Conservation (phyloP, 2,113 vertebrate species). For the Piliocolobus tephrosceles region DNA sequence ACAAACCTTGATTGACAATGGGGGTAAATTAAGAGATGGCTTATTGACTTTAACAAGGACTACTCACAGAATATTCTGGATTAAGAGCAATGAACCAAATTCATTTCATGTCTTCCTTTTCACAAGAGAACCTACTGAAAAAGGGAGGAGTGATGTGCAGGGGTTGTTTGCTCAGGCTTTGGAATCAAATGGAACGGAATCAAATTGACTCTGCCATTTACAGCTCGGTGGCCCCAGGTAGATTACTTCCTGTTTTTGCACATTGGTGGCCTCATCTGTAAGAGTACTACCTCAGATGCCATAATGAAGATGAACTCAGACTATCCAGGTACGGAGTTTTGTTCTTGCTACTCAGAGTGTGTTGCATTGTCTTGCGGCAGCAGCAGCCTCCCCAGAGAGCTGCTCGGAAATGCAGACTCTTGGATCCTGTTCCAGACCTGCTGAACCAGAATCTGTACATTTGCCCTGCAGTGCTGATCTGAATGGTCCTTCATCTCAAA, state of each 20-base stretch:
- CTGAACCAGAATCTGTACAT: accelerated
- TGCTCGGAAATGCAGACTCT: not conserved
- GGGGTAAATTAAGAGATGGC: not conserved
- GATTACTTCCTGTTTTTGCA: not conserved
- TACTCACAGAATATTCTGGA: not conserved
- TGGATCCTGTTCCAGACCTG: not conserved
- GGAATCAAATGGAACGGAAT: not conserved
- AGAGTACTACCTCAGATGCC: not conserved
- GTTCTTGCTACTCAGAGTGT: not conserved
- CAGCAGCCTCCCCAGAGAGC: not conserved
- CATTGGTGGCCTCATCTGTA: not conserved
- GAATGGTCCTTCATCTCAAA: not conserved
- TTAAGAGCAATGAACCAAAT: not conserved
- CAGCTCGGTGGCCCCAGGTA: not conserved
- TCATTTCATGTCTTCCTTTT: not conserved
- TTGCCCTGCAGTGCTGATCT: not conserved
- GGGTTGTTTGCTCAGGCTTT: not conserved
- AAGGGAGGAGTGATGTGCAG: not conserved
- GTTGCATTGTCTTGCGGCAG: accelerated
- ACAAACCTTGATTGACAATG: not conserved
- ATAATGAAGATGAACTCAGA: not conserved
- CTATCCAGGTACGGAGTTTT: not conserved
- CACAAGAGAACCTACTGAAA: not conserved
- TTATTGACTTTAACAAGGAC: not conserved
- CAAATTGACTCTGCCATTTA: not conserved